Evolutionary conservation across 2,113 vertebrate genomes (phyloP).

Genomic region (Plectropomus leopardus): DNA sequence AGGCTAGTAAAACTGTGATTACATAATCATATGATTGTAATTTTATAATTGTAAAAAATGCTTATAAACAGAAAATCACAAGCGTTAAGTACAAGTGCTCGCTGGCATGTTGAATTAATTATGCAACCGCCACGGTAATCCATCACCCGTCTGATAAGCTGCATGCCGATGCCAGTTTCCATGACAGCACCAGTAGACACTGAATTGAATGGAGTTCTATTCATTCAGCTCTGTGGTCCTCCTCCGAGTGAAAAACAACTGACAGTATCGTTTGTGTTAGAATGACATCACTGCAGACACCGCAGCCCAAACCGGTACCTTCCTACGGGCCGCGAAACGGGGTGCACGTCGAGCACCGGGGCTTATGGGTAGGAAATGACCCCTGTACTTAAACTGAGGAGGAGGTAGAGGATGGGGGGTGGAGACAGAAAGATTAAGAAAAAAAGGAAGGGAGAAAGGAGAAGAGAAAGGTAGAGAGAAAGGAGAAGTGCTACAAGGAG

Average conservation of each 20-base stretch:
- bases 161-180: slow-evolving; percentile 45
- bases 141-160: slow-evolving; percentile 27
- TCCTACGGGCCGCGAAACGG: slow-evolving; percentile 83
- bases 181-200: slow-evolving; percentile 45
- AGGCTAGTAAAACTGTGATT: neutral
- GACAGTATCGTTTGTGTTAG: slow-evolving; percentile 50
- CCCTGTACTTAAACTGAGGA: slow-evolving; percentile 86
- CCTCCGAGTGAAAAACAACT: neutral
- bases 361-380: slow-evolving; percentile 85
- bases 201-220: slow-evolving; percentile 25
- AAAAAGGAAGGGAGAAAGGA: slow-evolving; percentile 14
- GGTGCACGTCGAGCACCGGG: slow-evolving; percentile 82
- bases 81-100: neutral
- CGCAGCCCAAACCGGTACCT: slow-evolving; percentile 82
- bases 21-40: neutral
- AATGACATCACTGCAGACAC: slow-evolving; percentile 72
- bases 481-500: slow-evolving; percentile 58
- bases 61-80: neutral
- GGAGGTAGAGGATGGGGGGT: slow-evolving; percentile 42
- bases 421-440: slow-evolving; percentile 22
- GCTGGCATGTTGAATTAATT: slow-evolving; percentile 23
- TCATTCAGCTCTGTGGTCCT: slow-evolving; percentile 58
- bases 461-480: slow-evolving; percentile 16
- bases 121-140: slow-evolving; percentile 18
- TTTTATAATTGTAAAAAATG: neutral